These are phyloP conservation scores for Aspidoscelis tigris DNA, from an alignment of 2,113 vertebrate genomes.

Conservation along the genomic window DNA sequence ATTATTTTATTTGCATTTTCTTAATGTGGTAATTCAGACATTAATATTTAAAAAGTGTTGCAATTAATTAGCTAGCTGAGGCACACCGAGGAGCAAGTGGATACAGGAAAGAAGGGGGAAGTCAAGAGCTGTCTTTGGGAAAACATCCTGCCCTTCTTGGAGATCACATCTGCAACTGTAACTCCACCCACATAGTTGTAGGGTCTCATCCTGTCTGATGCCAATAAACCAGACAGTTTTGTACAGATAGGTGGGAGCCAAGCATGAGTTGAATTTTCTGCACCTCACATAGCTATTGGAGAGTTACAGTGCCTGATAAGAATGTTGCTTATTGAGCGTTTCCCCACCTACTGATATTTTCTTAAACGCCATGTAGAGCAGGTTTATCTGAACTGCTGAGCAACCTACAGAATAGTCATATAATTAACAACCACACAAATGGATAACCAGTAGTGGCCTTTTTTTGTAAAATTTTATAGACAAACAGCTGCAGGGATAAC, in stretches of 20 bases:
- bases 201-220: neutral
- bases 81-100: neutral
- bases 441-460: neutral
- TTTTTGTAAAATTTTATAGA: neutral
- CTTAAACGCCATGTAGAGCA: neutral
- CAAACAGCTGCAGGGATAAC: neutral
- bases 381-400: neutral
- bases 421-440: neutral
- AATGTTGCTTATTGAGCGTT: too few relatives aligned
- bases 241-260: neutral
- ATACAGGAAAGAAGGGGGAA: conserved; percentile 29
- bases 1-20: conserved; percentile 58
- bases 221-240: neutral
- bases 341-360: neutral
- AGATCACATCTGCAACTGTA: neutral
- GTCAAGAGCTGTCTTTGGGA: conserved; percentile 6
- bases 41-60: conserved; percentile 57
- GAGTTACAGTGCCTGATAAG: neutral
- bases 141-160: neutral
- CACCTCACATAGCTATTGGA: neutral
- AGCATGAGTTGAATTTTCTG: neutral
- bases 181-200: neutral
- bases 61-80: conserved; percentile 50
- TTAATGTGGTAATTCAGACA: conserved; percentile 45
- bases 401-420: neutral